Evolutionary conservation across 92 coral and sea anemone genomes (phyloP).

Genomic region (Umimayanthus kanabou): DNA sequence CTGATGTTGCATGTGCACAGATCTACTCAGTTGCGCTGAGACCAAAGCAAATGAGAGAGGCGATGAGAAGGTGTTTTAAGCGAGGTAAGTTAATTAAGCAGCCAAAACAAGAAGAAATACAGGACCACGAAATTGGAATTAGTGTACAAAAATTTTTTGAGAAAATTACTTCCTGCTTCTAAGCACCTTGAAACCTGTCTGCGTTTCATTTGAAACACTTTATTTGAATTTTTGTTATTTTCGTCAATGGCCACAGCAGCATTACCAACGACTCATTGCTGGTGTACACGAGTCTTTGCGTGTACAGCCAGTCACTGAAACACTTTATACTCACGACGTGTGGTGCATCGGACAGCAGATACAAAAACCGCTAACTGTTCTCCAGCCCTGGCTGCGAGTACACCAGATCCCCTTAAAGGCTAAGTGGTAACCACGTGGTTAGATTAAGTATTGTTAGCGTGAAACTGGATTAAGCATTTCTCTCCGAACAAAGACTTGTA

Average conservation of each 20-base stretch:
- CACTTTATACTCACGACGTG: background rate
- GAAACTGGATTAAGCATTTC: too few relatives aligned
- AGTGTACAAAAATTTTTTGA: background rate
- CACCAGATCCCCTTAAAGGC: background rate
- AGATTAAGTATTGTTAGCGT: background rate
- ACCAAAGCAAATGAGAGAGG: constrained; percentile 60
- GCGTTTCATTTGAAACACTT: too few relatives aligned
- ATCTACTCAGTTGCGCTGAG: constrained; percentile 63
- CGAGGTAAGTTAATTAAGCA: constrained; percentile 40
- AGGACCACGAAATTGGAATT: background rate
- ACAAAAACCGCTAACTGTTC: too few relatives aligned
- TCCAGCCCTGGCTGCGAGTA: too few relatives aligned
- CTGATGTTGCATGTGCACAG: constrained; percentile 76
- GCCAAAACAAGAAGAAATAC: too few relatives aligned
- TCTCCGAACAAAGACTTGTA: too few relatives aligned
- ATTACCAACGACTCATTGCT: too few relatives aligned
- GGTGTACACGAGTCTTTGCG: too few relatives aligned
- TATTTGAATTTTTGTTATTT: too few relatives aligned
- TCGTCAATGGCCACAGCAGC: too few relatives aligned
- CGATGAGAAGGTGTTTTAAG: constrained; percentile 71
- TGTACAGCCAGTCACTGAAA: too few relatives aligned
- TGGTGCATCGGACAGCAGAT: background rate
- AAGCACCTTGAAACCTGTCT: background rate
- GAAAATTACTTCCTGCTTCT: background rate
- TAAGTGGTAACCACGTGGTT: background rate